phyloP scores from a whole-genome alignment of 2,113 vertebrate genomes.

The Coryphaenoides rupestris region DNA sequence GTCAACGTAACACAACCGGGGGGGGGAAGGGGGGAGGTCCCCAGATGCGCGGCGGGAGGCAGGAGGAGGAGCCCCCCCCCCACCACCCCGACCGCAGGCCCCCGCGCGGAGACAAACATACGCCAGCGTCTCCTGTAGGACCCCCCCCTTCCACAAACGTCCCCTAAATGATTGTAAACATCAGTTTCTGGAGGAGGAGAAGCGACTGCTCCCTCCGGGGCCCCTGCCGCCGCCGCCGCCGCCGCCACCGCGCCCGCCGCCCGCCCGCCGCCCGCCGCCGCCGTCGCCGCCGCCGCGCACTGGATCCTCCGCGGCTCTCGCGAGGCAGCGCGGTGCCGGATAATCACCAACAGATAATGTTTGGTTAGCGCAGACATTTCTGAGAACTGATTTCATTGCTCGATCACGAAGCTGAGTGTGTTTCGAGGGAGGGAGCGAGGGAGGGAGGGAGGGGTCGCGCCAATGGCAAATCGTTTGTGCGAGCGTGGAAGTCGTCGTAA shows the following conservation, averaged over 20 bases:
- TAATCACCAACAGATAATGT: constrained; percentile 62
- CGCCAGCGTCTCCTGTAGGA: constrained; percentile 63
- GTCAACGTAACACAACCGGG: constrained; percentile 26
- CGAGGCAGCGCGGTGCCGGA: constrained; percentile 44
- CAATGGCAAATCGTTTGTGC: too few relatives aligned
- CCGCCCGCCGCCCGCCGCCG: too few relatives aligned
- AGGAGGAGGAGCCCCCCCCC: too few relatives aligned
- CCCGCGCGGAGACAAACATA: constrained; percentile 66
- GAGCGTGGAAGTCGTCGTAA: too few relatives aligned
- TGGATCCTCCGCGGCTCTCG: constrained; percentile 52
- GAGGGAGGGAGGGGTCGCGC: too few relatives aligned
- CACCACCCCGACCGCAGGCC: constrained; percentile 69
- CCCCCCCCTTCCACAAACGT: neutral
- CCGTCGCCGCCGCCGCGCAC: too few relatives aligned
- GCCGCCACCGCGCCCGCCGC: too few relatives aligned
- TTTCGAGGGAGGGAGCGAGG: constrained; percentile 11
- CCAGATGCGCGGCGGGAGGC: constrained; percentile 75
- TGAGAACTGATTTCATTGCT: constrained; percentile 45
- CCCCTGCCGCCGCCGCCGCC: too few relatives aligned
- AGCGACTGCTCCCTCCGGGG: constrained; percentile 1
- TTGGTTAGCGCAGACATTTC: constrained; percentile 54
- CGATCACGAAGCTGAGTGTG: too few relatives aligned
- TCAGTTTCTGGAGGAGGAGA: constrained; percentile 60
- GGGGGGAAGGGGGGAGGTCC: constrained; percentile 57
- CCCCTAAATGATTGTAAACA: constrained; percentile 73